These are phyloP conservation scores for Calcarius lapponicus DNA, from an alignment of 2,797 vertebrate species.

Conservation along the genomic window DNA sequence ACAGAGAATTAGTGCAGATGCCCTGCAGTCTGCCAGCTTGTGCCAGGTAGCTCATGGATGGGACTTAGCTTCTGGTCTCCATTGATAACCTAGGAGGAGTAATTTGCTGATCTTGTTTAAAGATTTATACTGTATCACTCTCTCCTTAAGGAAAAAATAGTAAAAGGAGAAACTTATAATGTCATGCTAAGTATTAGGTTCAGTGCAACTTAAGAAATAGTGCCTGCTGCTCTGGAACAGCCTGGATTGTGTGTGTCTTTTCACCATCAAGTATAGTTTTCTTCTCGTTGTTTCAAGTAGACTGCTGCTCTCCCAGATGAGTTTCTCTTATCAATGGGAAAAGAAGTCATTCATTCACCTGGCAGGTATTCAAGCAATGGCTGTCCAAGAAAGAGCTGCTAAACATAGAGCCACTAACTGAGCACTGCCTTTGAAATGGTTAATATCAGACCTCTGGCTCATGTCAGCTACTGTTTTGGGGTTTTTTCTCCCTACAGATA, in stretches of 20 bases:
- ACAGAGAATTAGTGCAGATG: not conserved
- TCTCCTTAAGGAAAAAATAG: not conserved
- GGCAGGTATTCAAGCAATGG: not conserved
- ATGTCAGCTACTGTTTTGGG: not conserved
- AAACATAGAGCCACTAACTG: not conserved
- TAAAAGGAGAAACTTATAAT: not conserved
- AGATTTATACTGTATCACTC: not conserved
- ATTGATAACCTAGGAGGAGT: not conserved
- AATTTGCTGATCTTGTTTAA: not conserved
- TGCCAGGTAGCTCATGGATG: not conserved
- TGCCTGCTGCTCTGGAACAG: not conserved
- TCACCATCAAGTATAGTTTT: not conserved
- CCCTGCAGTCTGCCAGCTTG: not conserved
- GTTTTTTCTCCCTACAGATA: not conserved
- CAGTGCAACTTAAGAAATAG: not conserved
- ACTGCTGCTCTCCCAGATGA: not conserved
- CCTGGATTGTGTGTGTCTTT: not conserved
- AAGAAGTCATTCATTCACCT: not conserved
- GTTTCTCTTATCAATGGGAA: not conserved
- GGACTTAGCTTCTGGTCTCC: not conserved
- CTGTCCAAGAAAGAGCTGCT: not conserved
- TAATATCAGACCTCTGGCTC: slow-evolving; percentile 24
- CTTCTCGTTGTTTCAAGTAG: not conserved
- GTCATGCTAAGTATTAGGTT: not conserved
- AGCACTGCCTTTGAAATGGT: not conserved